A percentile compares a stretch with the other conserved stretches of the same genome.
phyloP scores from a whole-genome alignment of 2,113 vertebrate species.

The Porphyrio hochstetteri region DNA sequence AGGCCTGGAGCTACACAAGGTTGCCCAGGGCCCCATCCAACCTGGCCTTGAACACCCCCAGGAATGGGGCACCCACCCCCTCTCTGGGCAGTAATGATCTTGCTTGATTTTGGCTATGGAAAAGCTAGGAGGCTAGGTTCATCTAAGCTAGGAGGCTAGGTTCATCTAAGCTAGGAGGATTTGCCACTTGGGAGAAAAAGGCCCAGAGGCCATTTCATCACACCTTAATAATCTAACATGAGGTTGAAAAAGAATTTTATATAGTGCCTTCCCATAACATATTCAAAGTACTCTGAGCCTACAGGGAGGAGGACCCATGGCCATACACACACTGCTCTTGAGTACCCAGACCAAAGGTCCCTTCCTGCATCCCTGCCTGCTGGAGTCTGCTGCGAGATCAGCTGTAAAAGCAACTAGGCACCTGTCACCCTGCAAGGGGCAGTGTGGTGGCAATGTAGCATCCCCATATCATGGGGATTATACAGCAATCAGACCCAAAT shows the following conservation, averaged over 20 bases:
- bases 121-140: neutral
- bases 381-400: neutral
- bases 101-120: neutral
- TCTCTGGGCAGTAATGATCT: neutral
- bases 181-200: neutral
- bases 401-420: neutral
- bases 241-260: neutral
- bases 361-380: neutral
- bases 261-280: neutral
- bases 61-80: no score
- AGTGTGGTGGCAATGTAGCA: neutral
- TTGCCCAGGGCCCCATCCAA: no score
- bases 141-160: neutral
- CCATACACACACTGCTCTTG: neutral
- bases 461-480: neutral
- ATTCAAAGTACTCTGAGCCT: neutral
- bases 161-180: neutral
- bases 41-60: no score
- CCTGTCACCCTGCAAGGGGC: neutral
- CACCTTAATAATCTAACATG: neutral
- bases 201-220: neutral
- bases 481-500: neutral
- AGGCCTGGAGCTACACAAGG: no score
- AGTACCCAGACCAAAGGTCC: neutral
- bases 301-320: neutral